Conservation (phyloP, 2,888 invertebrate genomes). For the Resseliella maxima region DNA sequence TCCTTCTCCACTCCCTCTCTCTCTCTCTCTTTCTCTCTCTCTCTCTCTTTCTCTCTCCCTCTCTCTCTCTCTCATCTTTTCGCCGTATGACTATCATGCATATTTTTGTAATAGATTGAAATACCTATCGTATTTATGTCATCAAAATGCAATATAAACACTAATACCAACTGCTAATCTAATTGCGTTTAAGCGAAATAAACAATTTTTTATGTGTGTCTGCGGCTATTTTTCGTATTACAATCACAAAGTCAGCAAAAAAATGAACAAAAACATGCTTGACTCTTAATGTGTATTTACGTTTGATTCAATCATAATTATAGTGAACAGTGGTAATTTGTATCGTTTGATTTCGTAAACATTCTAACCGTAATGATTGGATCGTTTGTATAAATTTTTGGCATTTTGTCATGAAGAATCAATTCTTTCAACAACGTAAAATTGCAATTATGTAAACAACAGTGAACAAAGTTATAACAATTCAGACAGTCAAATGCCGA, state of each 20-base stretch:
- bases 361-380: not conserved
- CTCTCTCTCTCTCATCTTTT: not conserved
- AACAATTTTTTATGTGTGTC: not conserved
- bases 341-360: not conserved
- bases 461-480: not conserved
- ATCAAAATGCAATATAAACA: not conserved
- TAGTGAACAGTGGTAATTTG: too few relatives aligned
- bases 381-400: not conserved
- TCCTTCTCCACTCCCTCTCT: not conserved
- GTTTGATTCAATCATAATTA: not conserved
- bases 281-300: not conserved
- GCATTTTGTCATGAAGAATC: not conserved
- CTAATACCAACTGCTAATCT: not conserved
- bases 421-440: not conserved
- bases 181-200: not conserved
- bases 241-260: not conserved
- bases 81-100: not conserved
- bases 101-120: constrained; percentile 29
- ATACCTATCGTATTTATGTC: constrained; percentile 36
- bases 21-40: not conserved
- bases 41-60: not conserved
- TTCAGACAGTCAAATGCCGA: not conserved
- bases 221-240: too few relatives aligned
- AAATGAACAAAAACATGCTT: constrained; percentile 4
- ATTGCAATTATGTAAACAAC: not conserved